Evolutionary conservation across 2,888 invertebrate species (phyloP), one percentile per base, ranked within the genome.

Genomic region (Ochlodes sylvanus): DNA sequence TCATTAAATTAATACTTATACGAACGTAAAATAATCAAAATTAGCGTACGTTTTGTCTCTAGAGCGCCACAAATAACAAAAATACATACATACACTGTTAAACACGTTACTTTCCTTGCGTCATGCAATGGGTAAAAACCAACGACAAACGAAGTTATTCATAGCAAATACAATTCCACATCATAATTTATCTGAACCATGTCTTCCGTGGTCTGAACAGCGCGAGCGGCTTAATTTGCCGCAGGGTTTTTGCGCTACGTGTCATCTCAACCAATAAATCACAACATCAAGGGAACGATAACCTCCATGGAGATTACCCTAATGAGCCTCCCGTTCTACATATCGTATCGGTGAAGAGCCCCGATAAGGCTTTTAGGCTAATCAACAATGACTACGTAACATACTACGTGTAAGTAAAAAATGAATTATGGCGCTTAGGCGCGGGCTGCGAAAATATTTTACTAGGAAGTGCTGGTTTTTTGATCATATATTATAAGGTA

Each of bases 261-360:
- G 66, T 66, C 66, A 60, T 60, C 65, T 66, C 60, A 60, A 54
- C 60, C 66, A 60, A 66, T 66, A 66, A 66, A 66, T 66, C 66
- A 66, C 66, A 66, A 66, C 58, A 66, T 44, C 54, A 62, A 62
- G 60, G 50, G 66, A 19, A 60, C 66, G 66, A 66, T 66, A 60
- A 60, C 66, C 66, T 55, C 54, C 41, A 14, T 34, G 17, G 34
- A 61, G 66, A 66, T 66, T 66, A 66, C 66, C 60, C 66, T 66
- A 66, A 66, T 54, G 66, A 66, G 66, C 54, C 66, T 27, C 21
- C 27, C 27, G 65, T 41, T 66, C 66, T 38, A 67, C 67, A 67
- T 67, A 67, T 21, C 67, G 55, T 61, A 67, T 61, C 61, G 44
- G 42, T 52, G 50, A 34, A 55, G 47, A 63, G 66, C 52, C 52